Percentiles rank a stretch among this genome's conserved stretches.
Evolutionary conservation across 1,140 invertebrate genomes (phyloP).

Genomic region (Hycleus cichorii): DNA sequence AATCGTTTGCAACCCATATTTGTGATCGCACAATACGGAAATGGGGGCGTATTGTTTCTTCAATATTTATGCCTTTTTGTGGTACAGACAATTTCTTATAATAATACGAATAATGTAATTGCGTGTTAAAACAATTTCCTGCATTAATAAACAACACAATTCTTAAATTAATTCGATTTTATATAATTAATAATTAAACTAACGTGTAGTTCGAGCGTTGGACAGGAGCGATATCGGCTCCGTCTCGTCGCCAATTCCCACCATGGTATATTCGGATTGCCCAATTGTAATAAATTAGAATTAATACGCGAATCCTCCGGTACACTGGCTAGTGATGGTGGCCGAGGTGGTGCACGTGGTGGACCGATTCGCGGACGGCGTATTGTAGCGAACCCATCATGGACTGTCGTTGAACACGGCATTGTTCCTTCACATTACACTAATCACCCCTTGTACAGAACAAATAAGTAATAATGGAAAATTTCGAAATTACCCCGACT

Average conservation of each 20-base stretch:
- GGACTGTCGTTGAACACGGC: conserved; percentile 53
- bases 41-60: no score
- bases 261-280: conserved; percentile 61
- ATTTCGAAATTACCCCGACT: no score
- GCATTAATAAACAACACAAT: background rate
- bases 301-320: conserved; percentile 38
- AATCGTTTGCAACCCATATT: no score
- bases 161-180: background rate
- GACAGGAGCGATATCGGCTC: conserved; percentile 40
- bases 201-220: conserved; percentile 33
- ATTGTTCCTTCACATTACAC: conserved; percentile 15
- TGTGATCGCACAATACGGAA: no score
- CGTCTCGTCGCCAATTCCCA: conserved; percentile 75
- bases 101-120: no score
- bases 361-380: conserved; percentile 48
- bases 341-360: conserved; percentile 42
- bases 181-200: conserved; percentile 9
- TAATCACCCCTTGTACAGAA: no score
- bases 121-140: background rate
- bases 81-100: no score
- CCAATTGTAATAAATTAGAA: conserved; percentile 39
- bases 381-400: conserved; percentile 77
- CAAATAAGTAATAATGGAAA: no score
- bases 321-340: conserved; percentile 36
- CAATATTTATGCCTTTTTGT: no score